Evolutionary conservation across 2,113 vertebrate genomes (phyloP).

Genomic region (Atherinomorus stipes): DNA sequence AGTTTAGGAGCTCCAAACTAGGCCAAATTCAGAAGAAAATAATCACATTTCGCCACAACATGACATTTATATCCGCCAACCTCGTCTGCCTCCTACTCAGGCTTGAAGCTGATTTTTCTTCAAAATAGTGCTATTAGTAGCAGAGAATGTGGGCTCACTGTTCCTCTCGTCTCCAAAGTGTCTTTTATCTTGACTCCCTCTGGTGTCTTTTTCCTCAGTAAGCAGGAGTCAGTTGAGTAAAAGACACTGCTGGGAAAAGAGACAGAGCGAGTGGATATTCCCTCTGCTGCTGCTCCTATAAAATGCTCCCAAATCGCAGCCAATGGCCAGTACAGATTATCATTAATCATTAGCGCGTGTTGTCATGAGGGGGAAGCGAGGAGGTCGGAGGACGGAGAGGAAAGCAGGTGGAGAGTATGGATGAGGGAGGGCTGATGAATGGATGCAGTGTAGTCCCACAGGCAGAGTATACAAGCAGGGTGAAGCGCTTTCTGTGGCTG

Average conservation of each 20-base stretch:
- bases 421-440: conserved; percentile 64
- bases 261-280: conserved; percentile 46
- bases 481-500: conserved; percentile 56
- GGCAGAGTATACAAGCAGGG: conserved; percentile 57
- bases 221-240: conserved; percentile 70
- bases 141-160: conserved; percentile 61
- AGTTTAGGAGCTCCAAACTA: conserved; percentile 48
- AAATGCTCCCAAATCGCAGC: conserved; percentile 44
- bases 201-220: conserved; percentile 72
- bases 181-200: conserved; percentile 75
- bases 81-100: conserved; percentile 54
- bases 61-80: conserved; percentile 56
- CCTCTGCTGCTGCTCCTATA: conserved; percentile 52
- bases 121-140: conserved; percentile 70
- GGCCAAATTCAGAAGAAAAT: conserved; percentile 49
- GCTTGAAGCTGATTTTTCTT: conserved; percentile 57
- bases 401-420: conserved; percentile 63
- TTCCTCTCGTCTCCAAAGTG: conserved; percentile 63
- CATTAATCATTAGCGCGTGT: conserved; percentile 64
- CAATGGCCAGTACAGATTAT: conserved; percentile 53
- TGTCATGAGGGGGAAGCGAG: conserved; percentile 47
- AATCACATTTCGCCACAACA: conserved; percentile 38
- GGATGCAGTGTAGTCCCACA: conserved; percentile 65
- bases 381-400: conserved; percentile 38
- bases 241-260: conserved; percentile 67